These are phyloP conservation scores for Scomber japonicus DNA, from an alignment of 2,113 vertebrate species.

Conservation along the genomic window DNA sequence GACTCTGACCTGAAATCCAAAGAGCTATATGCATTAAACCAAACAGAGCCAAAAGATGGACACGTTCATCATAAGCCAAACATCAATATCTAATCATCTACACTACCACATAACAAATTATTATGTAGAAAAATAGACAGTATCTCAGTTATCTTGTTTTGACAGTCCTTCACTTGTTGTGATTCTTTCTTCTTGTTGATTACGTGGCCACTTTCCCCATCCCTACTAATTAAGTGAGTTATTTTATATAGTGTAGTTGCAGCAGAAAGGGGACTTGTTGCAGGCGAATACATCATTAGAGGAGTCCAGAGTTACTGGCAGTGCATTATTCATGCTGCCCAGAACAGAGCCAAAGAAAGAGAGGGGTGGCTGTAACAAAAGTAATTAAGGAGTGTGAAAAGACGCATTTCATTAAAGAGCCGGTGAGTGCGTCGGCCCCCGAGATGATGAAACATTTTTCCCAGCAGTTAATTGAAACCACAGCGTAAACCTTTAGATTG, in stretches of 20 bases:
- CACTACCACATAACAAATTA: not conserved
- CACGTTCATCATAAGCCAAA: not conserved
- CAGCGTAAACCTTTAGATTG: conserved; percentile 51
- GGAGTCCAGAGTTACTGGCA: conserved; percentile 1
- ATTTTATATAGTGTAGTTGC: not conserved
- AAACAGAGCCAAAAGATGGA: not conserved
- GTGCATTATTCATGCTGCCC: conserved; percentile 32
- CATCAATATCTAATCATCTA: not conserved
- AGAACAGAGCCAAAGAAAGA: conserved; percentile 20
- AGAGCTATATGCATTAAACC: too few species aligned
- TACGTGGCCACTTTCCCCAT: conserved; percentile 14
- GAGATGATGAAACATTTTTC: conserved; percentile 55
- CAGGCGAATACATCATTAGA: conserved; percentile 10
- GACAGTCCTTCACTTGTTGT: not conserved
- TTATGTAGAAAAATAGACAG: not conserved
- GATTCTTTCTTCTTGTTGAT: conserved; percentile 11
- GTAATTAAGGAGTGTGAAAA: conserved; percentile 71
- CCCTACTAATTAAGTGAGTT: conserved; percentile 21
- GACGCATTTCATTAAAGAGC: conserved; percentile 58
- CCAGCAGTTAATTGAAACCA: conserved; percentile 56
- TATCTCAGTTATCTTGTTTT: not conserved
- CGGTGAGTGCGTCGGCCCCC: conserved; percentile 7
- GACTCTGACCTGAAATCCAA: too few species aligned
- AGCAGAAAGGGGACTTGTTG: conserved; percentile 10
- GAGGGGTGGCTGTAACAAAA: conserved; percentile 45